Percentiles rank a stretch among this genome's conserved stretches.
phyloP scores from a whole-genome alignment of 2,888 invertebrate species.

The Reticulitermes lucifugus region DNA sequence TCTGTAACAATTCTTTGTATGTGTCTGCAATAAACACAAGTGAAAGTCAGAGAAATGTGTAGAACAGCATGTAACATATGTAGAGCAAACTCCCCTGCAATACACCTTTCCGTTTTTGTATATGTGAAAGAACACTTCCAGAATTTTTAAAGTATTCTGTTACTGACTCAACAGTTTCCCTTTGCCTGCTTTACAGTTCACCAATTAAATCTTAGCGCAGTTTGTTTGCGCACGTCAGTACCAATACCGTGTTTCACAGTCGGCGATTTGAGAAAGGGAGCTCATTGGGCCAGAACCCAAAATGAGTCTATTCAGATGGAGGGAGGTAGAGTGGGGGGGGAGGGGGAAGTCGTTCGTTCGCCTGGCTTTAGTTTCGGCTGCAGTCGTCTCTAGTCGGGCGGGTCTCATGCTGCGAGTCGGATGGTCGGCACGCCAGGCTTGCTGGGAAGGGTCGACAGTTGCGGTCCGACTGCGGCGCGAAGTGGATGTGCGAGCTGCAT shows the following conservation, averaged over 20 bases:
- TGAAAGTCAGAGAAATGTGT: too few species aligned
- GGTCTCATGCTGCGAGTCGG: neutral
- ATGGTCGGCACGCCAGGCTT: constrained; percentile 3
- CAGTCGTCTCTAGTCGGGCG: constrained; percentile 31
- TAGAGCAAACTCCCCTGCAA: too few species aligned
- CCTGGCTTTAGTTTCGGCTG: neutral
- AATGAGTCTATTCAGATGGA: constrained; percentile 22
- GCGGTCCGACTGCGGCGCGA: constrained; percentile 10
- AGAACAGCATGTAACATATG: too few species aligned
- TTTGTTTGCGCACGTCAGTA: constrained; percentile 17
- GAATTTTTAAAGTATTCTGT: neutral
- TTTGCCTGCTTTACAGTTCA: neutral
- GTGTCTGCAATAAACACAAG: too few species aligned
- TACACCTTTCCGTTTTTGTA: too few species aligned
- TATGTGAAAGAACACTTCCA: too few species aligned
- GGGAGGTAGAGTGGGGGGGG: constrained; percentile 1
- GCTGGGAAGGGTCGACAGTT: constrained; percentile 6
- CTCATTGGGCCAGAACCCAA: constrained; percentile 42
- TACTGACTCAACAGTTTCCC: neutral
- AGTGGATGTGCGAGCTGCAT: neutral
- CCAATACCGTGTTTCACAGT: constrained; percentile 21
- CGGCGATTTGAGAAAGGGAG: constrained; percentile 32
- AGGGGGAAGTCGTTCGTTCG: neutral
- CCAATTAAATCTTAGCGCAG: constrained; percentile 9
- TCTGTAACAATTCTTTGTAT: too few species aligned